Percentiles rank a stretch among this genome's conserved stretches.
phyloP scores from a whole-genome alignment of 2,113 vertebrate genomes.

The Pardalotus punctatus region DNA sequence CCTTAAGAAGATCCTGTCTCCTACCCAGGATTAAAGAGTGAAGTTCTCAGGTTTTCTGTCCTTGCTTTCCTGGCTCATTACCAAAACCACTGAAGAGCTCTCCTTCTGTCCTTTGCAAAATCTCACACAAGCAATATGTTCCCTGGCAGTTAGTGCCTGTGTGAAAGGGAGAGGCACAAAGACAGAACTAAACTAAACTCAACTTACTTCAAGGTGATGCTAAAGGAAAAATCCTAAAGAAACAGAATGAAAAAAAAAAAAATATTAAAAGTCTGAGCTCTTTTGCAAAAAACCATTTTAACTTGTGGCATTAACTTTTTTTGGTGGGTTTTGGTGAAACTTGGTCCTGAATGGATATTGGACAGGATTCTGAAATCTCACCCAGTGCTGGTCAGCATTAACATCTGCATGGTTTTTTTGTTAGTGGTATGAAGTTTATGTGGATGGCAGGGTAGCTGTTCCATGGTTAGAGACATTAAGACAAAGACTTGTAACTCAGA shows the following conservation, averaged over 20 bases:
- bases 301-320: neutral
- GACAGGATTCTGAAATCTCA: neutral
- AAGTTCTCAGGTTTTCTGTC: neutral
- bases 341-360: neutral
- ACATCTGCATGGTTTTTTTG: neutral
- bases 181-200: neutral
- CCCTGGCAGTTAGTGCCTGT: neutral
- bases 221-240: neutral
- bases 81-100: neutral
- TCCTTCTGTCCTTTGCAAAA: neutral
- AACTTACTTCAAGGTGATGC: neutral
- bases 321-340: neutral
- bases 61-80: neutral
- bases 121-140: neutral
- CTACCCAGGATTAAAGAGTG: neutral
- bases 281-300: neutral
- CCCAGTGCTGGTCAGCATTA: neutral
- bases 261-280: neutral
- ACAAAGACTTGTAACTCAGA: neutral
- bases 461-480: accelerated
- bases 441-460: neutral
- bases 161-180: neutral
- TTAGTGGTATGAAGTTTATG: neutral
- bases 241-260: neutral
- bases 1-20: neutral